These are phyloP conservation scores for Noctua comes DNA, from an alignment of 2,888 invertebrate species.

Conservation along the genomic window DNA sequence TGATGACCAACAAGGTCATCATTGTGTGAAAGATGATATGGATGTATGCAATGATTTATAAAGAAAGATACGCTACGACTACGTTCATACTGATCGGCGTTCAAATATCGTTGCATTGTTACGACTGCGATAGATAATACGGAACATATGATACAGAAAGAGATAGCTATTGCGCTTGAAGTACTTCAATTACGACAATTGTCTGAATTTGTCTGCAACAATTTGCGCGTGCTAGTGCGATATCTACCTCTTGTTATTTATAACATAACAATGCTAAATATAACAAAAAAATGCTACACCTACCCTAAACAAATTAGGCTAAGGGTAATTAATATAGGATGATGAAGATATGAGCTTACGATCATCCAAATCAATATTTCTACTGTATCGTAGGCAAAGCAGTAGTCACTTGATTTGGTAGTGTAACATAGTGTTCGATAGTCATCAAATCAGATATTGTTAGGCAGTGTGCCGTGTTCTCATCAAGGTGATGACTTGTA, in stretches of 20 bases:
- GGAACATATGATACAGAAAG: too few species aligned
- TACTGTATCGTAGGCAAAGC: neutral
- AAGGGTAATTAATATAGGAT: neutral
- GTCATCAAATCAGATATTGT: constrained; percentile 22
- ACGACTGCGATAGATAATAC: too few species aligned
- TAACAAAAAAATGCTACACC: too few species aligned
- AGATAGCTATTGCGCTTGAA: too few species aligned
- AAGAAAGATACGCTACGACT: too few species aligned
- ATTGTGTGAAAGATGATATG: neutral
- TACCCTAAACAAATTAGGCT: neutral
- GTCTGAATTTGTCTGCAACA: too few species aligned
- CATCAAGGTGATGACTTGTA: constrained; percentile 25
- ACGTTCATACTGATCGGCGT: too few species aligned
- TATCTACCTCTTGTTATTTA: too few species aligned
- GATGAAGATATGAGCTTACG: neutral
- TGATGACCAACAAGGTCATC: neutral
- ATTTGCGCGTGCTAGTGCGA: too few species aligned
- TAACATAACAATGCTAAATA: too few species aligned
- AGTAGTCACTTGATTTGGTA: neutral
- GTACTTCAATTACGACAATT: too few species aligned
- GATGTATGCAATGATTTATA: neutral
- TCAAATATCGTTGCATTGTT: too few species aligned
- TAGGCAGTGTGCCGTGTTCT: neutral
- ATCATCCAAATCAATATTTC: neutral
- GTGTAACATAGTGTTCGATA: neutral